Conservation (phyloP, 2,888 invertebrate genomes). For the Caenorhabditis panamensis region DNA sequence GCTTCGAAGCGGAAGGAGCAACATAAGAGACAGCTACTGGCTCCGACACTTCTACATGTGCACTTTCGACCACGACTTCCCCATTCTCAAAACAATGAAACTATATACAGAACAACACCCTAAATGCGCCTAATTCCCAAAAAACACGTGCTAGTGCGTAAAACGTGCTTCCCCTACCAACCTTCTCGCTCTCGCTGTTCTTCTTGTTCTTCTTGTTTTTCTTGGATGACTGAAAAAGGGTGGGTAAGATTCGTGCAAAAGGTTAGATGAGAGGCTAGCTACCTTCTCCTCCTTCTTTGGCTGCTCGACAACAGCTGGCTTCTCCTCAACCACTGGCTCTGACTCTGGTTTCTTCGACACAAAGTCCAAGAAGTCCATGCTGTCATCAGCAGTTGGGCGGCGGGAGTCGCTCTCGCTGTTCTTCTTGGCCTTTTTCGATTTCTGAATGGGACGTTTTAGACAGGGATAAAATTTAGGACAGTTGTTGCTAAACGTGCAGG, state of each 20-base stretch:
- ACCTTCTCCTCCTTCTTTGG: slow-evolving; percentile 42
- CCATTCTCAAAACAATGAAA: slow-evolving; percentile 37
- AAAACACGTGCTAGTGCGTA: slow-evolving; percentile 24
- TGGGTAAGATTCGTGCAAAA: slow-evolving; percentile 25
- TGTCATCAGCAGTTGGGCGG: slow-evolving; percentile 39
- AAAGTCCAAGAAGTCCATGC: slow-evolving; percentile 47
- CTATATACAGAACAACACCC: slow-evolving; percentile 14
- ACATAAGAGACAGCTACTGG: too few relatives aligned
- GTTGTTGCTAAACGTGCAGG: slow-evolving; percentile 20
- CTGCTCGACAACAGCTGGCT: slow-evolving; percentile 24
- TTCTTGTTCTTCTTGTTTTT: slow-evolving; percentile 68
- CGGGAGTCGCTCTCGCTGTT: slow-evolving; percentile 55
- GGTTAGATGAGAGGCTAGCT: slow-evolving; percentile 12
- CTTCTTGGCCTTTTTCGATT: slow-evolving; percentile 60
- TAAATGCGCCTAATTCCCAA: slow-evolving; percentile 27
- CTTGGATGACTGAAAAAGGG: slow-evolving; percentile 43
- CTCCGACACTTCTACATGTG: slow-evolving; percentile 4
- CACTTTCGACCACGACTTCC: slow-evolving; percentile 20
- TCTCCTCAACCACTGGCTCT: slow-evolving; percentile 22
- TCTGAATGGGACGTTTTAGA: slow-evolving; percentile 49
- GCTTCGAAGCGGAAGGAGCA: too few relatives aligned
- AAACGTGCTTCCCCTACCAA: slow-evolving; percentile 10
- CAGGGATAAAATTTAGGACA: slow-evolving; percentile 8
- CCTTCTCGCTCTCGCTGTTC: slow-evolving; percentile 57
- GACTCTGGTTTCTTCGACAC: slow-evolving; percentile 33